Evolutionary conservation across 2,888 invertebrate genomes (phyloP), one percentile per base, ranked within the genome.

Genomic region (Dryomyza anilis): DNA sequence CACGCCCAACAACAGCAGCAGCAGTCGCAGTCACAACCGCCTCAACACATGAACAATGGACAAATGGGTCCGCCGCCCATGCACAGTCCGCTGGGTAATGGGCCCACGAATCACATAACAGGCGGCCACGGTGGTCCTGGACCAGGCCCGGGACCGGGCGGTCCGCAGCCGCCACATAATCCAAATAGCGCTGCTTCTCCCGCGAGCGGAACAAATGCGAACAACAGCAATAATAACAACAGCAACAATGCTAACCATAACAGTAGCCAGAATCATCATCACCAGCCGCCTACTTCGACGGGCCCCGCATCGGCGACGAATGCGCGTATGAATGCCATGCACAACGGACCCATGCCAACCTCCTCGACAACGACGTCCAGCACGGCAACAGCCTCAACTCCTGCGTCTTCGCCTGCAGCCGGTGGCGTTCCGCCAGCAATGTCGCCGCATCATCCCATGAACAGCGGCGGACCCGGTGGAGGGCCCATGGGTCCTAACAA

Each of bases 11-110:
- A 43, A 43, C 65, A 68, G 68, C 67, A 66, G 65, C 76, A 74
- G 71, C 78, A 77, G 69, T 67, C 71, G 62, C 72, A 72, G 67
- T 68, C 68, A 67, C 77, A 76, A 70, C 76, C 75, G 65, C 74
- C 74, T 57, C 76, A 75, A 71, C 86, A 83, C 67, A 89, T 90
- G 86, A 88, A 88, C 76, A 90, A 88, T 73, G 89, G 90, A 75
- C 90, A 89, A 62, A 91, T 89, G 90, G 90, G 88, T 60, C 91
- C 91, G 60, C 91, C 91, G 62, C 91, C 88, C 10, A 89, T 92
- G 88, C 91, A 90, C 73, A 91, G 89, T 83, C 90, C 89, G 52
- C 81, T 89, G 67, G 89, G 89, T 14, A 87, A 88, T 71, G 88
- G 88, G 61, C 88, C 89, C 0, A 86, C 87, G 69, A 81, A 78